phyloP scores from a whole-genome alignment of 1,140 invertebrate genomes.

The Pseudobourletiella spinata region DNA sequence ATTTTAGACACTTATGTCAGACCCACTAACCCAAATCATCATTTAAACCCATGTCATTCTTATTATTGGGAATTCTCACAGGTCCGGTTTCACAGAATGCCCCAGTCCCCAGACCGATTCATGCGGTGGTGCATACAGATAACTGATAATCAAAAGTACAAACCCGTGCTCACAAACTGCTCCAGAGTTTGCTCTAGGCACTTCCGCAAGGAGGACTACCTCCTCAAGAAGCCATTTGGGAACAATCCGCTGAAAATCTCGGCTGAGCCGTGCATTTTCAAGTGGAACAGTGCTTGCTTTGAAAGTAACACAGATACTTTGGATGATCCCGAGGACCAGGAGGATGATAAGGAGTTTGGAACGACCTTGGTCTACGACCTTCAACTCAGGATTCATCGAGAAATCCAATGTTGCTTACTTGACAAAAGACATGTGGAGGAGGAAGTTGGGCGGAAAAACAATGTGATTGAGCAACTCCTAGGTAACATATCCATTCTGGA shows the following conservation, averaged over 20 bases:
- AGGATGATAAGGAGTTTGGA: neutral
- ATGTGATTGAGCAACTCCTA: constrained; percentile 20
- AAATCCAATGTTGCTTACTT: constrained; percentile 15
- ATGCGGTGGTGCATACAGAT: constrained; percentile 17
- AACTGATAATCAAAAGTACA: constrained; percentile 9
- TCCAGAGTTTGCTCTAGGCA: constrained; percentile 27
- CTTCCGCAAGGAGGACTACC: constrained; percentile 24
- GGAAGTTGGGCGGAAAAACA: constrained; percentile 24
- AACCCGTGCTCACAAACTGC: constrained; percentile 9
- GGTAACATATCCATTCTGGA: constrained; percentile 15
- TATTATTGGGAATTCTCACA: neutral
- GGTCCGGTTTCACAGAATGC: constrained; percentile 28
- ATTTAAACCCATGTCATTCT: neutral
- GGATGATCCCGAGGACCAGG: neutral
- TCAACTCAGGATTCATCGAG: constrained; percentile 1
- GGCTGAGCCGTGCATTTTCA: constrained; percentile 20
- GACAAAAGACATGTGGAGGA: constrained; percentile 13
- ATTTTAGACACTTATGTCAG: neutral
- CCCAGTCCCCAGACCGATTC: constrained; percentile 12
- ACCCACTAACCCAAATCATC: neutral
- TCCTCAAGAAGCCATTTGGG: constrained; percentile 14
- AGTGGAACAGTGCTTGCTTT: constrained; percentile 13
- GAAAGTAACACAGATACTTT: neutral
- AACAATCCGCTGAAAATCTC: constrained; percentile 11
- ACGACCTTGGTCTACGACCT: neutral